Base-by-base conservation (phyloP, 2,888 invertebrate species). In the Hyalella azteca region DNA sequence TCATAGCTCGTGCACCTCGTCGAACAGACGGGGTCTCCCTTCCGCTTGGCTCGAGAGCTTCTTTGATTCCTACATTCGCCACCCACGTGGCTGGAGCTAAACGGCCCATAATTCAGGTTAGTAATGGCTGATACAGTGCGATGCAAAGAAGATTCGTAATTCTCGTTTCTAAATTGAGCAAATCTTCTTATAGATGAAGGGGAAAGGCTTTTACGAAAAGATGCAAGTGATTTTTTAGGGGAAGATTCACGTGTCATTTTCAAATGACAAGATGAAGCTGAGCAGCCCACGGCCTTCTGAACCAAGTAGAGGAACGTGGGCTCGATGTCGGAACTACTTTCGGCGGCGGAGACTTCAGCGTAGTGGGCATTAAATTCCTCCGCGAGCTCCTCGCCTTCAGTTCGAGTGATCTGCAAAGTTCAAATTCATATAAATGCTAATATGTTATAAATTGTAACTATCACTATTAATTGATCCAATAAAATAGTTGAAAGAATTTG, bases 241-340 rank as follows among this genome's bases (percentile, higher is more conserved):
- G 45, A 45, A 45, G 11, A 11, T 45, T 45, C 45, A 15, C 11
- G 11, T 29, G 32, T 66, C 1, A 36, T 66, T 36, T 66, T 66
- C 3, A 66, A 36, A 11, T 66, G 66, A 19, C 66, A 66, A 19
- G 2, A n/a, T 32, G 66, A 19, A 29, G 29, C 15, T 2, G 39
- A 36, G 9, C 36, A 36, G 26, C 66, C 66, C 19, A 29, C 66
- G 1, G 66, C 66, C 36, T 36, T 22, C 36, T 66, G 11, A 2
- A 66, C 66, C 26, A 66, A 19, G 66, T 66, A n/a, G 9, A 66
- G 66, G 66, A 66, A 66, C 7, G 36, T 36, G n/a, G 66, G 66
- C 32, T 36, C 66, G 66, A 66, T 36, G 19, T 66, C 66, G 19
- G 66, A 66, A 19, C 66, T 66, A n/a, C 36, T 66, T 36, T 66